These are phyloP conservation scores for Boloria euphrosyne DNA, from an alignment of 2,888 invertebrate genomes.

Conservation along the genomic window DNA sequence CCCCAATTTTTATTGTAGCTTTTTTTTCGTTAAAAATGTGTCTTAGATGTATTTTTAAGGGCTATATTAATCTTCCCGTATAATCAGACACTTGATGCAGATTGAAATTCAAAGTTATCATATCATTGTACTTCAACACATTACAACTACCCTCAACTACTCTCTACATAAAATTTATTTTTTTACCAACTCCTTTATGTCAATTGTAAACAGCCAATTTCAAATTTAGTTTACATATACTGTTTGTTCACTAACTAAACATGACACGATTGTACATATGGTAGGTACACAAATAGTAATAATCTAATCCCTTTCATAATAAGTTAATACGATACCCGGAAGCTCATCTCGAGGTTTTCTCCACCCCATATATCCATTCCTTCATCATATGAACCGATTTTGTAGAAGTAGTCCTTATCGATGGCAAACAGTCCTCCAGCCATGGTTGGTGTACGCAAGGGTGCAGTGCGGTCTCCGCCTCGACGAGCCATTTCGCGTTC, in stretches of 20 bases:
- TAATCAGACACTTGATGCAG: no score
- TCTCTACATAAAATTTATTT: no score
- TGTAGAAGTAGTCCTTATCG: constrained; percentile 97
- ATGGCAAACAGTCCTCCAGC: constrained; percentile 98
- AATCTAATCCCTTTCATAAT: neutral
- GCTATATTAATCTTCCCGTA: no score
- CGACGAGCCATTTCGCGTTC: constrained; percentile 97
- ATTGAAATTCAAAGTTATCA: no score
- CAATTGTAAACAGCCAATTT: no score
- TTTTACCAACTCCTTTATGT: no score
- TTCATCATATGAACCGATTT: constrained; percentile 98
- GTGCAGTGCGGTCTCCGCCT: constrained; percentile 95
- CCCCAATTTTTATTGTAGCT: constrained; percentile 33
- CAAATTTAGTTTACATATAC: no score
- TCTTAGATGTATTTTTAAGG: no score
- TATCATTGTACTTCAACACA: no score
- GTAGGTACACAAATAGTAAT: neutral
- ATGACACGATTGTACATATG: no score
- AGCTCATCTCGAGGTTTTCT: constrained; percentile 97
- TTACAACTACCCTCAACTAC: no score
- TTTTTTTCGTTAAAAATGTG: neutral
- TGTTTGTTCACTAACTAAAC: no score
- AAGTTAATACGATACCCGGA: constrained; percentile 86
- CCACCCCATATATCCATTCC: constrained; percentile 99
- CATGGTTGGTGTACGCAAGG: constrained; percentile 98